Evolutionary conservation across 2,888 invertebrate genomes (phyloP).

Genomic region (Coronaproctus castanopsis): DNA sequence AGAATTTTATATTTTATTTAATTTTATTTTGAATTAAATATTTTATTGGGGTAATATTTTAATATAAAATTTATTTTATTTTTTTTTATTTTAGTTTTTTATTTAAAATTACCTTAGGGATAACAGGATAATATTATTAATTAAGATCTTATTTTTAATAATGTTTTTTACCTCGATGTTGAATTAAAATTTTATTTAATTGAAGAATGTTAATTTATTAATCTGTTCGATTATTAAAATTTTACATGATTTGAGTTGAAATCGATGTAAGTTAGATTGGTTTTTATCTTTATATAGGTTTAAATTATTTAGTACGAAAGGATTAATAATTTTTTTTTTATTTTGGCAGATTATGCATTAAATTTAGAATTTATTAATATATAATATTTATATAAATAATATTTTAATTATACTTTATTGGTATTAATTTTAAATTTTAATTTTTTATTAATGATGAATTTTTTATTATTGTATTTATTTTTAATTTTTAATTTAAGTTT

Average conservation of each 20-base stretch:
- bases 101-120: slow-evolving; percentile 61
- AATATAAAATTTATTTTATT: slow-evolving; percentile 44
- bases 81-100: slow-evolving; percentile 33
- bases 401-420: slow-evolving; percentile 51
- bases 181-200: slow-evolving; percentile 51
- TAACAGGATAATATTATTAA: slow-evolving; percentile 65
- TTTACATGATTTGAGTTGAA: slow-evolving; percentile 77
- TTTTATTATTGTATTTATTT: slow-evolving; percentile 35
- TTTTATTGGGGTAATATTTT: slow-evolving; percentile 42
- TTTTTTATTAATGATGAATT: slow-evolving; percentile 35
- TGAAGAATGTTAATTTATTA: slow-evolving; percentile 44
- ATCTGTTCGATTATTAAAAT: slow-evolving; percentile 65
- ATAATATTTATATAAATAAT: slow-evolving; percentile 37
- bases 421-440: slow-evolving; percentile 38
- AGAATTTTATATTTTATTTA: no score
- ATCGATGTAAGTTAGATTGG: slow-evolving; percentile 69
- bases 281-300: slow-evolving; percentile 50
- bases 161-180: slow-evolving; percentile 75
- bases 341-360: no score
- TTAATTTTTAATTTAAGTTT: slow-evolving; percentile 45
- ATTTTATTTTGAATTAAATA: no score
- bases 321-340: slow-evolving; percentile 38
- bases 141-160: slow-evolving; percentile 50
- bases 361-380: no score
- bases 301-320: slow-evolving; percentile 58